These are phyloP conservation scores for Stichodactyla helianthus DNA, from an alignment of 64 coral and sea anemone genomes.

Conservation along the genomic window DNA sequence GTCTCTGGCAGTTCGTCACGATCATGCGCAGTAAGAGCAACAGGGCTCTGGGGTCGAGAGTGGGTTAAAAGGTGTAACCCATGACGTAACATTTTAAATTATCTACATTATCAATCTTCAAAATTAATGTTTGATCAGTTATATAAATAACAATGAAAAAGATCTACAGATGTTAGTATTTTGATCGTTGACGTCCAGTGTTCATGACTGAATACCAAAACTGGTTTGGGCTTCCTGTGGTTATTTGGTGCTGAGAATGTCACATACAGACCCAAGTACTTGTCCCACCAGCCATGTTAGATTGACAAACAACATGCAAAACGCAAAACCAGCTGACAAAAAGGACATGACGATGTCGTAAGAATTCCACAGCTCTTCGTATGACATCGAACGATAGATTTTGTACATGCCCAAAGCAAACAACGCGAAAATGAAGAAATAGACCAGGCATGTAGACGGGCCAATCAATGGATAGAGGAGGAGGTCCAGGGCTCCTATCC, in stretches of 20 bases:
- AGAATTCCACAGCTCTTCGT: conserved; percentile 9
- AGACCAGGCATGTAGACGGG: background rate
- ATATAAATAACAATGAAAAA: no score
- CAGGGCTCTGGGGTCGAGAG: no score
- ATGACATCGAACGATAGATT: background rate
- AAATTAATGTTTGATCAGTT: no score
- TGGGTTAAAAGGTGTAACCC: no score
- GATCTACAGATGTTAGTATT: no score
- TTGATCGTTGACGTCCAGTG: no score
- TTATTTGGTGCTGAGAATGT: conserved; percentile 14
- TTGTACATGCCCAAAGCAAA: background rate
- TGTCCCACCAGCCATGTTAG: conserved; percentile 28
- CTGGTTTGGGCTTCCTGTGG: background rate
- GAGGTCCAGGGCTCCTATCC: background rate
- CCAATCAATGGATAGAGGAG: background rate
- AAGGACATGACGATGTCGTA: conserved; percentile 24
- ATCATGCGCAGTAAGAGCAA: no score
- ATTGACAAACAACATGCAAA: conserved; percentile 18
- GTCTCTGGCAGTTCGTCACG: no score
- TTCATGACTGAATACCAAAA: no score
- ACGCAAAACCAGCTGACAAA: conserved; percentile 21
- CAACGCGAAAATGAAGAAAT: background rate
- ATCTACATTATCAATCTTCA: no score
- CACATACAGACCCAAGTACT: conserved; percentile 22
- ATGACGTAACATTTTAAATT: no score